phyloP scores from a whole-genome alignment of 2,888 invertebrate genomes.

The Patella pellucida region DNA sequence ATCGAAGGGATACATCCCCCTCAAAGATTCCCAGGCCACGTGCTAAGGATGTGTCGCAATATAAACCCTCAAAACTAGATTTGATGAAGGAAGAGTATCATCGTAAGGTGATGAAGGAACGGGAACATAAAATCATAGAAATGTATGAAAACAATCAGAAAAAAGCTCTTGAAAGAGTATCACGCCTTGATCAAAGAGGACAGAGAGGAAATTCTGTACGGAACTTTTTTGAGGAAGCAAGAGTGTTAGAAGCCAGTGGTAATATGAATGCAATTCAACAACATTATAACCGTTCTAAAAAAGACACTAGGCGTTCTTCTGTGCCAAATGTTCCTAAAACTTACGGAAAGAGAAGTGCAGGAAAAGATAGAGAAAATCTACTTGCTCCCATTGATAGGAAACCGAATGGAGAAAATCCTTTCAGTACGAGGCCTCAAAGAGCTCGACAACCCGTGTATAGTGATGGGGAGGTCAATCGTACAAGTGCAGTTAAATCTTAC shows the following conservation, averaged over 20 bases:
- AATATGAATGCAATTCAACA: slow-evolving; percentile 48
- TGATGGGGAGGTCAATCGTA: background rate
- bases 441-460: background rate
- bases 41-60: too few relatives aligned
- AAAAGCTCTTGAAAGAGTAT: slow-evolving; percentile 41
- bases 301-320: slow-evolving; percentile 2
- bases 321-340: background rate
- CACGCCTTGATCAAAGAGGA: background rate
- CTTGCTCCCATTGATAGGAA: slow-evolving; percentile 10
- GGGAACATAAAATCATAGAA: slow-evolving; percentile 57
- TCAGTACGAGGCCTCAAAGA: slow-evolving; percentile 5
- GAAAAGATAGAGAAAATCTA: slow-evolving; percentile 16
- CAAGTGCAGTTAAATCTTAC: background rate
- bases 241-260: slow-evolving; percentile 36
- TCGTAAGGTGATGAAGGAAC: slow-evolving; percentile 54
- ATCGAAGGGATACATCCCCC: too few relatives aligned
- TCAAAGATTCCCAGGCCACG: too few relatives aligned
- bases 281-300: slow-evolving; percentile 44
- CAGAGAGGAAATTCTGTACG: slow-evolving; percentile 32
- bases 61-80: slow-evolving; percentile 52
- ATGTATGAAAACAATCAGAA: slow-evolving; percentile 56
- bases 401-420: background rate
- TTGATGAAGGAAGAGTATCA: slow-evolving; percentile 59
- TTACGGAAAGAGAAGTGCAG: slow-evolving; percentile 19
- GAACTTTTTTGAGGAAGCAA: slow-evolving; percentile 53